phyloP scores from a whole-genome alignment of 2,888 invertebrate genomes.

The Dione juno region DNA sequence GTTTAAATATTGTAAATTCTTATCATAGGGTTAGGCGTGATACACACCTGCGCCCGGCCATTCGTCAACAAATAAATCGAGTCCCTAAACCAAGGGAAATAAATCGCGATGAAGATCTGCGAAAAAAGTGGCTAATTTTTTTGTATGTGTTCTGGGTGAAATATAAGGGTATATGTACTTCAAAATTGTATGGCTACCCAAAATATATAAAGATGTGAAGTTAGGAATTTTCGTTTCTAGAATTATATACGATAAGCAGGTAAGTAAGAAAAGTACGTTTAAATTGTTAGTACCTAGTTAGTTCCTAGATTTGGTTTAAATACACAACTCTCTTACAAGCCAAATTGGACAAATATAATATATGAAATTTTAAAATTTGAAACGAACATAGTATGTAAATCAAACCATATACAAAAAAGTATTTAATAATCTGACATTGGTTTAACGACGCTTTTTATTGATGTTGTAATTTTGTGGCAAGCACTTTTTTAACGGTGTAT shows the following conservation, averaged over 20 bases:
- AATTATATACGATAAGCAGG: no score
- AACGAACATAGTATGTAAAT: neutral
- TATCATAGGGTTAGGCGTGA: constrained; percentile 25
- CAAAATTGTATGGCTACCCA: neutral
- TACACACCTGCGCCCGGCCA: constrained; percentile 45
- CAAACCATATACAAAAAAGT: neutral
- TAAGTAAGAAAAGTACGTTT: no score
- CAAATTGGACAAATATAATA: neutral
- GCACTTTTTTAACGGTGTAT: neutral
- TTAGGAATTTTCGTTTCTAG: neutral
- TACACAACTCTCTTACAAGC: neutral
- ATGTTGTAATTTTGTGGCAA: neutral
- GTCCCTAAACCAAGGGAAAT: constrained; percentile 45
- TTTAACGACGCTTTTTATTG: neutral
- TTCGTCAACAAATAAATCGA: constrained; percentile 48
- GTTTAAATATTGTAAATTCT: neutral
- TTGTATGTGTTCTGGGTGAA: constrained; percentile 29
- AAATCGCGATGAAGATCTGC: constrained; percentile 50
- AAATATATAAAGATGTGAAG: neutral
- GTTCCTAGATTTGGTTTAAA: no score
- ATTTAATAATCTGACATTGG: constrained; percentile 2
- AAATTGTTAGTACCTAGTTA: no score
- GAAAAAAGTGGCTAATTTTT: constrained; percentile 43
- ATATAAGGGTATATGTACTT: constrained; percentile 12
- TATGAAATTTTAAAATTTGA: neutral